Evolutionary conservation across 1,140 invertebrate species (phyloP).

Genomic region (Agrilus planipennis): DNA sequence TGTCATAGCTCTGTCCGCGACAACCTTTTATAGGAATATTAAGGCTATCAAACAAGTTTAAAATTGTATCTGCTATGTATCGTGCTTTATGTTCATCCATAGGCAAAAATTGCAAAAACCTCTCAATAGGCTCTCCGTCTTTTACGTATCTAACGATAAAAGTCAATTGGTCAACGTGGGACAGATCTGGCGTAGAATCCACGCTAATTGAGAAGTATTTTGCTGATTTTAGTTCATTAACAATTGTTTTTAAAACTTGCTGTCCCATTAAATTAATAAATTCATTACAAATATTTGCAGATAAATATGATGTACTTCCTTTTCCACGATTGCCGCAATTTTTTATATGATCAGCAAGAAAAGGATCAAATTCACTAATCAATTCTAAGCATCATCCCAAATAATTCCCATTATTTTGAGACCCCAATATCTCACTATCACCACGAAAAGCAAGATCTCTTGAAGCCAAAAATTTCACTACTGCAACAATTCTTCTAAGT

Average conservation of each 20-base stretch:
- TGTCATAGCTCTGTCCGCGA: constrained; percentile 25
- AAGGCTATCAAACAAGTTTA: constrained; percentile 1
- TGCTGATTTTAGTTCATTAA: constrained; percentile 20
- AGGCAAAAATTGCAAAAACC: constrained; percentile 4
- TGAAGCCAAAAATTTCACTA: constrained; percentile 15
- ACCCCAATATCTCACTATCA: constrained; percentile 9
- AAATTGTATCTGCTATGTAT: constrained; percentile 2
- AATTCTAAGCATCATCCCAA: constrained; percentile 25
- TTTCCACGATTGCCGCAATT: constrained; percentile 25
- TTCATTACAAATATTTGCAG: constrained; percentile 26
- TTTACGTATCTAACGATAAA: constrained; percentile 25
- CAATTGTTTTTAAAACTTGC: no score
- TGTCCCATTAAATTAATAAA: constrained; percentile 26
- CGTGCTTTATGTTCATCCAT: constrained; percentile 1
- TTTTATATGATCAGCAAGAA: constrained; percentile 26
- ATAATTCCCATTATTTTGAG: constrained; percentile 16
- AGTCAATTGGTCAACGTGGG: constrained; percentile 30
- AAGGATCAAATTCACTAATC: constrained; percentile 29
- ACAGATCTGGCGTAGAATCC: constrained; percentile 32
- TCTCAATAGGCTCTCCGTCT: not conserved
- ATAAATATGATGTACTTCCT: constrained; percentile 29
- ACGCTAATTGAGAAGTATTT: constrained; percentile 33
- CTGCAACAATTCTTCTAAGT: constrained; percentile 13
- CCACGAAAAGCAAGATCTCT: constrained; percentile 16
- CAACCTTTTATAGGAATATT: not conserved